Conservation (phyloP, 2,113 vertebrate genomes). For the Silurus glanis region DNA sequence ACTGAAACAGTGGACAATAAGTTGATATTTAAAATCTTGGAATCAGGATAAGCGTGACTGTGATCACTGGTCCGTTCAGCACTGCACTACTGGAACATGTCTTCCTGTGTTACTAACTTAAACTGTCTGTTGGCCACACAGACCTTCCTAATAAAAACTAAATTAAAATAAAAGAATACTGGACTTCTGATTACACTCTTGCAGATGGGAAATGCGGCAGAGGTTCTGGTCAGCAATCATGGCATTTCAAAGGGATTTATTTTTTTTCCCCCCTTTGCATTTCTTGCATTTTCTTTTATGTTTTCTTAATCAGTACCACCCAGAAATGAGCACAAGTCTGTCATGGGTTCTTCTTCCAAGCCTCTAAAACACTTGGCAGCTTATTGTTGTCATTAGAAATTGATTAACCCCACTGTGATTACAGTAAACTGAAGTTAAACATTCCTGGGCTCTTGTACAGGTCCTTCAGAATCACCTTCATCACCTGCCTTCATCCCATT, state of each 20-base stretch:
- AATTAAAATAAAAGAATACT: constrained; percentile 13
- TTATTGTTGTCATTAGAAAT: constrained; percentile 24
- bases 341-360: not conserved
- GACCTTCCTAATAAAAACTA: not conserved
- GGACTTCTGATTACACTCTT: constrained; percentile 25
- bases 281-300: constrained; percentile 7
- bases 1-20: not conserved
- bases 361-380: constrained; percentile 2
- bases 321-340: constrained; percentile 21
- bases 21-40: constrained; percentile 28
- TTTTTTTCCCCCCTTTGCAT: not conserved
- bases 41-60: not conserved
- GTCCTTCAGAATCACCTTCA: constrained; percentile 41
- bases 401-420: constrained; percentile 21
- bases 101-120: constrained; percentile 14
- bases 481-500: constrained; percentile 16
- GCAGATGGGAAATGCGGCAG: not conserved
- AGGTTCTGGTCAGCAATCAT: not conserved
- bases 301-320: constrained; percentile 2
- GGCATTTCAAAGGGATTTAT: not conserved
- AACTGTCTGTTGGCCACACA: constrained; percentile 17
- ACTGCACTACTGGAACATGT: constrained; percentile 18
- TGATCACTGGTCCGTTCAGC: constrained; percentile 11
- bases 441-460: constrained; percentile 9
- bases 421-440: constrained; percentile 35